Percentiles rank a stretch among this genome's conserved stretches.
Conservation (phyloP, 1,140 invertebrate genomes). For the Spodoptera litura region DNA sequence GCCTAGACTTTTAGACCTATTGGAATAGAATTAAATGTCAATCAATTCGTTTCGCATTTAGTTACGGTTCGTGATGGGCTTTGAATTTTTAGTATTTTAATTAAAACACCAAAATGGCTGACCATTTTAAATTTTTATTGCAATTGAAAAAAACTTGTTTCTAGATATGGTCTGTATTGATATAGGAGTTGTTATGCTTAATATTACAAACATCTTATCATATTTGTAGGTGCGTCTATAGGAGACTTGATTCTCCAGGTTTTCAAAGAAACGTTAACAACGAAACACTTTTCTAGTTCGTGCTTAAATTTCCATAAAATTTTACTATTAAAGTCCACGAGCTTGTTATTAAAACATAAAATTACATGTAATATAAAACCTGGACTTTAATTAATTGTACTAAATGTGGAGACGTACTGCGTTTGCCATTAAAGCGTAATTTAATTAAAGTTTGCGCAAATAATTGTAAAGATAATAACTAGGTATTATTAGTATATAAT, state of each 20-base stretch:
- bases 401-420: not conserved
- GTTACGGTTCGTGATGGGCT: conserved; percentile 26
- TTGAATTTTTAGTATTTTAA: conserved; percentile 43
- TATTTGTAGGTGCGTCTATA: too few relatives aligned
- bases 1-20: conserved; percentile 7
- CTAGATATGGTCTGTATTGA: conserved; percentile 1
- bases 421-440: not conserved
- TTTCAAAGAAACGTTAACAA: too few relatives aligned
- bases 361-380: too few relatives aligned
- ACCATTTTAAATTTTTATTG: conserved; percentile 29
- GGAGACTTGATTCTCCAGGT: too few relatives aligned
- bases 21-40: conserved; percentile 31
- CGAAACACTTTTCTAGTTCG: too few relatives aligned
- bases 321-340: too few relatives aligned
- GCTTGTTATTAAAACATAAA: too few relatives aligned
- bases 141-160: conserved; percentile 23
- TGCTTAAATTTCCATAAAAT: not conserved
- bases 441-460: conserved; percentile 20
- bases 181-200: not conserved
- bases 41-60: conserved; percentile 43
- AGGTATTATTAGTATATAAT: conserved; percentile 16
- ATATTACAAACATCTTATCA: not conserved
- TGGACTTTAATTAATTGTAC: not conserved
- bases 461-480: conserved; percentile 20
- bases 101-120: conserved; percentile 41